phyloP scores from a whole-genome alignment of 2,797 vertebrate genomes.

The Lutjanus campechanus region DNA sequence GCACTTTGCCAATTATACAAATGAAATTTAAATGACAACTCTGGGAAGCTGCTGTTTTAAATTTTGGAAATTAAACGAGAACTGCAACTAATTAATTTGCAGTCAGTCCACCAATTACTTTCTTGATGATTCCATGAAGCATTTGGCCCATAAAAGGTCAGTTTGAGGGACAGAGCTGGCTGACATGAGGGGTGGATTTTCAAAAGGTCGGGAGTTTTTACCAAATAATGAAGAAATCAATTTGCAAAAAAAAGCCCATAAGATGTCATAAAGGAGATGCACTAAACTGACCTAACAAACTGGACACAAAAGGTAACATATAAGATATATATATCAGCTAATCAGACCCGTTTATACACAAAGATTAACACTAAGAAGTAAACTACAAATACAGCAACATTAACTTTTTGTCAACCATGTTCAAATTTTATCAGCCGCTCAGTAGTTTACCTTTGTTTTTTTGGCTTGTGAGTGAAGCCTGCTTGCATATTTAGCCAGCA shows the following conservation, averaged over 20 bases:
- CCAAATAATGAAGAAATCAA: neutral
- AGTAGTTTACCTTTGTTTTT: no score
- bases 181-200: neutral
- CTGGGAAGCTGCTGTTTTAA: neutral
- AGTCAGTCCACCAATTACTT: neutral
- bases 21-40: neutral
- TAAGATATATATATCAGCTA: neutral
- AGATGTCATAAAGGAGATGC: neutral
- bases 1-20: neutral
- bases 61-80: neutral
- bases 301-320: neutral
- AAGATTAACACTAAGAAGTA: neutral
- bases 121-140: neutral
- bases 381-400: neutral
- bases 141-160: neutral
- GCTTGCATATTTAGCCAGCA: no score
- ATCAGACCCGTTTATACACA: neutral
- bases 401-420: no score
- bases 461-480: no score
- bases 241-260: neutral
- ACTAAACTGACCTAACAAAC: neutral
- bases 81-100: neutral
- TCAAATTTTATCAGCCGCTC: no score
- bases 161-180: neutral
- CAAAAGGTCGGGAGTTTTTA: neutral